Base-by-base conservation (phyloP, 2,113 vertebrate genomes). In the Aramus guarauna region DNA sequence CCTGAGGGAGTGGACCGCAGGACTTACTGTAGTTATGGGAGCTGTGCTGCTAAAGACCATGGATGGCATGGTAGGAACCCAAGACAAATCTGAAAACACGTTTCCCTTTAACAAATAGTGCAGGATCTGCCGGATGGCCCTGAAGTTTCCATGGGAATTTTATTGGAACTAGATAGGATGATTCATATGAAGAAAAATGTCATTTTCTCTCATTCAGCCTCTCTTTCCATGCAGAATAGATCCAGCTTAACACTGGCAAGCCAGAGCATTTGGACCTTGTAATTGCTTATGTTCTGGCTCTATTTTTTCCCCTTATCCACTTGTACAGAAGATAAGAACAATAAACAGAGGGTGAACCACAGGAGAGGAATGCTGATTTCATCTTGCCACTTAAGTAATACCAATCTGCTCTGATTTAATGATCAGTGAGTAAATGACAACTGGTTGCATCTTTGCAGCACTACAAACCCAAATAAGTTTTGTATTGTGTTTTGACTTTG, bases 281-380 rank as follows among this genome's bases (percentile, higher is more conserved):
- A 64, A 91, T 91, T 85, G 21, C 87, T 91, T 83, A n/a, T 82
- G 91, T 93, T 88, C 91, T 82, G 73, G 4, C 76, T 89, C 47
- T 45, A 19, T 30, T 85, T 53, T 34, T 21, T 37, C 3, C 37
- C 41, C 29, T 94, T 92, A 94, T 88, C 93, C 88, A 45, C 77
- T 95, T 85, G 77, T 79, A 64, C 39, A 32, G 89, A 82, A 96
- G 87, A 94, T 88, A 92, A 92, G 85, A 85, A 89, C 69, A 85
- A 73, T 43, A 96, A 87, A 18, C 21, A 88, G 43, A 62, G 73
- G 52, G 26, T 34, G 36, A 48, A 83, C 52, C 71, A 67, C 50
- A 60, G 68, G 71, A 83, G 30, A 91, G 80, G 62, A 95, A 62
- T 45, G 87, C 62, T 87, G 92, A 41, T 81, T 73, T 88, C 63